Percentiles rank a stretch among this genome's conserved stretches.
These are phyloP conservation scores for Cairina moschata DNA, from an alignment of 2,113 vertebrate species.

Conservation along the genomic window DNA sequence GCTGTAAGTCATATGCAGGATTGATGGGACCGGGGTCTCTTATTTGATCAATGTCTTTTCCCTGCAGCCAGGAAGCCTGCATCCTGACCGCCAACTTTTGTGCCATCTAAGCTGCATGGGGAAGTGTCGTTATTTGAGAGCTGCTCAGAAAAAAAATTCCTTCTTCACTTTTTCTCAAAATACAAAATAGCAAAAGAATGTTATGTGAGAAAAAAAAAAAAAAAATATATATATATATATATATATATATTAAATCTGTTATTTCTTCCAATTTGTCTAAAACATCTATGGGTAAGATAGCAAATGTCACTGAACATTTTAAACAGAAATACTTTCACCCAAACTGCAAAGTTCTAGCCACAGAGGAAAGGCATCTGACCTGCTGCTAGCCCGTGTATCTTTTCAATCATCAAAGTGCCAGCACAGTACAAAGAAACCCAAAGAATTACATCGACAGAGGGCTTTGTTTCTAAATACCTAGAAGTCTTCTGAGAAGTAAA, in stretches of 20 bases:
- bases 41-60: not conserved
- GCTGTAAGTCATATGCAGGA: not conserved
- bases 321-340: not conserved
- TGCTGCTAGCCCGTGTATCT: not conserved
- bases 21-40: not conserved
- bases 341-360: not conserved
- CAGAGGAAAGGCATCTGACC: not conserved
- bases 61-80: not conserved
- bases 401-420: not conserved
- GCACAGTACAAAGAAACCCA: fast-evolving
- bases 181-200: not conserved
- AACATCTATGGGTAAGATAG: not conserved
- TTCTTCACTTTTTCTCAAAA: not conserved
- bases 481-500: not conserved
- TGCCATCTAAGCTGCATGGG: not conserved
- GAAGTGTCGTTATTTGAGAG: not conserved
- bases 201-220: too few species aligned
- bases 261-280: not conserved
- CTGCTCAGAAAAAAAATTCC: not conserved
- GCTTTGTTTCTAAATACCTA: not conserved
- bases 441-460: not conserved
- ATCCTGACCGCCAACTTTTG: not conserved
- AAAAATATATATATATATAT: too few species aligned
- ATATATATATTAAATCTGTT: not conserved
- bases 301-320: not conserved